Conservation (phyloP, 1,140 invertebrate species). For the Bombus pyrosoma region DNA sequence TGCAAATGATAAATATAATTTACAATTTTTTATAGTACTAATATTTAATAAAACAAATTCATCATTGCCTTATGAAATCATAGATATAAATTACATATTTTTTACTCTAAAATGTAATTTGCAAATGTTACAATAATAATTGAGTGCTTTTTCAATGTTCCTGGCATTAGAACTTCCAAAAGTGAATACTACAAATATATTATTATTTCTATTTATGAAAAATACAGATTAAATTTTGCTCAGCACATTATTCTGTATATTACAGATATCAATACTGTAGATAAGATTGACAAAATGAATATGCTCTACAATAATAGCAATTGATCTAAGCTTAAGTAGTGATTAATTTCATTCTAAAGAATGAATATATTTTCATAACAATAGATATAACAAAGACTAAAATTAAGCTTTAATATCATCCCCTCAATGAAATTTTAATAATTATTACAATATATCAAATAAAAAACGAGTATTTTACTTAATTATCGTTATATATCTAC, state of each 20-base stretch:
- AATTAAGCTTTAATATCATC: slow-evolving; percentile 18
- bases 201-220: slow-evolving; percentile 39
- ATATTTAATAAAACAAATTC: not conserved
- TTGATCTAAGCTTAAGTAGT: slow-evolving; percentile 30
- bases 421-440: not conserved
- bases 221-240: slow-evolving; percentile 21
- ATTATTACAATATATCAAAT: slow-evolving; percentile 22
- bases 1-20: not conserved
- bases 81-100: not conserved
- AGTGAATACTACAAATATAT: not conserved
- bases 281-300: slow-evolving; percentile 11
- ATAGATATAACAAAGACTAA: slow-evolving; percentile 21
- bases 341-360: slow-evolving; percentile 29
- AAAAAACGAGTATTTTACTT: not conserved
- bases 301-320: not conserved
- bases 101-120: not conserved
- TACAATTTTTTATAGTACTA: not conserved
- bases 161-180: not conserved
- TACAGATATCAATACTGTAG: slow-evolving; percentile 18
- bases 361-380: slow-evolving; percentile 19
- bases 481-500: not conserved
- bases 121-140: not conserved
- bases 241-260: not conserved
- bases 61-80: not conserved
- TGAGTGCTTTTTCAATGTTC: not conserved